A percentile compares a stretch with the other conserved stretches of the same genome.
Evolutionary conservation across 2,797 vertebrate genomes (phyloP).

Genomic region (Neosalanx taihuensis): DNA sequence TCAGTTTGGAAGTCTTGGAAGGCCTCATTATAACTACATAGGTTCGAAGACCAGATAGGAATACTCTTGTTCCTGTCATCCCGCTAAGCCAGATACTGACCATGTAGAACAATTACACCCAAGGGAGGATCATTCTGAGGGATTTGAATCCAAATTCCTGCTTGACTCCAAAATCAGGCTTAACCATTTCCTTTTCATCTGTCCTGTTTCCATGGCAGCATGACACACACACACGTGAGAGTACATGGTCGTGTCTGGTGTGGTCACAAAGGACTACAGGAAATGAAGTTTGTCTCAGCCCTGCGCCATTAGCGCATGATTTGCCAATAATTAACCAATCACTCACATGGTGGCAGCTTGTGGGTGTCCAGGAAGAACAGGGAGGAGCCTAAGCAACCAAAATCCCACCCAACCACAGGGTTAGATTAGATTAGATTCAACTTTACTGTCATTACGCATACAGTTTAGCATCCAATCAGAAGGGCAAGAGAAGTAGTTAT

Average conservation of each 20-base stretch:
- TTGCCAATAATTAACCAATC: neutral
- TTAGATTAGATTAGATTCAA: too few relatives aligned
- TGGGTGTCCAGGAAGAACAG: neutral
- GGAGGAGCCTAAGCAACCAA: too few relatives aligned
- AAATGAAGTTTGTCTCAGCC: neutral
- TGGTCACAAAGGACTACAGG: neutral
- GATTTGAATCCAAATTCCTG: neutral
- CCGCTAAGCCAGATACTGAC: neutral
- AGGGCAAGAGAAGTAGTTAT: too few relatives aligned
- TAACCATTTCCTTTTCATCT: slow-evolving; percentile 32
- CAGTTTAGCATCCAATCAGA: too few relatives aligned
- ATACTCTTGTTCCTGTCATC: neutral
- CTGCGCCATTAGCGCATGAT: neutral
- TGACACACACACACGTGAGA: slow-evolving; percentile 50
- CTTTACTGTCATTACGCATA: too few relatives aligned
- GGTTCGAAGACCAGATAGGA: neutral
- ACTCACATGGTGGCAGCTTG: neutral
- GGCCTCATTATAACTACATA: too few relatives aligned
- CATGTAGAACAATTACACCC: neutral
- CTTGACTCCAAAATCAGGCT: neutral
- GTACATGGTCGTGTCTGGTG: neutral
- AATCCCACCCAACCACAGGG: too few relatives aligned
- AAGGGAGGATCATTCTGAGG: neutral
- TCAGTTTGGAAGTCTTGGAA: too few relatives aligned
- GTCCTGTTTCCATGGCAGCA: slow-evolving; percentile 67